Evolutionary conservation across 2,113 vertebrate genomes (phyloP).

Genomic region (Hypocryptadius cinnamomeus): DNA sequence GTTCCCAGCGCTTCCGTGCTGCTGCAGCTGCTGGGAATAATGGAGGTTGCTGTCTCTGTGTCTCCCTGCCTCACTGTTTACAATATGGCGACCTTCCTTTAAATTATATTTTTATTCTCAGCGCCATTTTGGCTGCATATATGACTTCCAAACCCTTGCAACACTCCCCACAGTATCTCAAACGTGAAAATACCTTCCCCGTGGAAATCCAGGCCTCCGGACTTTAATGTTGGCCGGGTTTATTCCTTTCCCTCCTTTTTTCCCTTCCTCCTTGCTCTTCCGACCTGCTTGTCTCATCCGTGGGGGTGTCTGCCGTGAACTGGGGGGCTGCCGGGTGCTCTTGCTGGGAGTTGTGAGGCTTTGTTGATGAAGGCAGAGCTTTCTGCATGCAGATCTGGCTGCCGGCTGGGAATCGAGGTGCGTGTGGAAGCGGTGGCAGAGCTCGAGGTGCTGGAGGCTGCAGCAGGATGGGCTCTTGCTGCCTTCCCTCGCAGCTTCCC

Average conservation of each 20-base stretch:
- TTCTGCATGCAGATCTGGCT: constrained; percentile 11
- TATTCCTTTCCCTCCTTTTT: constrained; percentile 54
- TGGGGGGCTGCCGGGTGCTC: background rate
- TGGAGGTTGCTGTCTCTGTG: constrained; percentile 68
- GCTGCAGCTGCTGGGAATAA: constrained; percentile 60
- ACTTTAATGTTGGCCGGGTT: constrained; percentile 32
- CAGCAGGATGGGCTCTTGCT: background rate
- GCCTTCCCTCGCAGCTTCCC: background rate
- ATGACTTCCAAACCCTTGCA: constrained; percentile 48
- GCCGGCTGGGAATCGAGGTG: background rate
- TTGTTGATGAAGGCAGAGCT: constrained; percentile 12
- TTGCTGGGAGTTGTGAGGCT: background rate
- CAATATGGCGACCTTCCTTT: constrained; percentile 91
- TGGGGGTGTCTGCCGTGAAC: background rate
- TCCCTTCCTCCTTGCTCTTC: background rate
- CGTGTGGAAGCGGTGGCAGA: background rate
- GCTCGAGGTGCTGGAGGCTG: background rate
- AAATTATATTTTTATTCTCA: constrained; percentile 81
- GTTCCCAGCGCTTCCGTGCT: constrained; percentile 53
- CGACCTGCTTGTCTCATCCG: background rate
- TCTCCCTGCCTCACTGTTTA: constrained; percentile 78
- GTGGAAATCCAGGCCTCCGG: background rate
- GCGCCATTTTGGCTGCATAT: constrained; percentile 87
- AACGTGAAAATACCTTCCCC: background rate
- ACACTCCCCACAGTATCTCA: background rate